phyloP scores from a whole-genome alignment of 2,797 vertebrate genomes.

The Oryzias sinensis region DNA sequence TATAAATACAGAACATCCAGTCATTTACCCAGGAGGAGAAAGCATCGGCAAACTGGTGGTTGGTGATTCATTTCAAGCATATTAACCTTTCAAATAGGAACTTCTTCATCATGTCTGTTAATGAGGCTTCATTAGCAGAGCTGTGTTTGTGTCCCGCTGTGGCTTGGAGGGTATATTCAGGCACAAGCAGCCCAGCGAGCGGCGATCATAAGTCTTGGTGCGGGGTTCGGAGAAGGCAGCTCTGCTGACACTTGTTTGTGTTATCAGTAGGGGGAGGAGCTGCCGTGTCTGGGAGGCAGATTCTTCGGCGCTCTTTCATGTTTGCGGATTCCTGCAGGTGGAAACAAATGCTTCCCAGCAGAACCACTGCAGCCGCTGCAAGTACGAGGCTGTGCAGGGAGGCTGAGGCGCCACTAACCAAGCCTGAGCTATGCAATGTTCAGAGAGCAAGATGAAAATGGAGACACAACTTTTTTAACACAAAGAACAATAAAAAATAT shows the following conservation, averaged over 20 bases:
- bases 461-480: too few relatives aligned
- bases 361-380: not conserved
- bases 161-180: slow-evolving; percentile 23
- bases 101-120: slow-evolving; percentile 30
- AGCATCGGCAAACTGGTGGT: slow-evolving; percentile 19
- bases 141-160: slow-evolving; percentile 19
- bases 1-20: not conserved
- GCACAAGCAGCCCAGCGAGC: slow-evolving; percentile 23
- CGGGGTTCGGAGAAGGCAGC: slow-evolving; percentile 34
- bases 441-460: too few relatives aligned
- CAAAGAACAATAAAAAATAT: too few relatives aligned
- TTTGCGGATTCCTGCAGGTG: slow-evolving; percentile 44
- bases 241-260: slow-evolving; percentile 44
- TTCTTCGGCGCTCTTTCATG: slow-evolving; percentile 22
- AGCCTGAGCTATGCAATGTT: too few relatives aligned
- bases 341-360: slow-evolving; percentile 39
- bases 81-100: slow-evolving; percentile 19
- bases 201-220: slow-evolving; percentile 41
- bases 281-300: slow-evolving; percentile 28
- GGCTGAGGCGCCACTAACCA: too few relatives aligned
- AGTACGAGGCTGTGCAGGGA: too few relatives aligned
- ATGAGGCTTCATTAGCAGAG: slow-evolving; percentile 31
- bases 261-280: slow-evolving; percentile 30
- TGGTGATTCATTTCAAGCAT: slow-evolving; percentile 31
- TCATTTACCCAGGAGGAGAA: slow-evolving; percentile 4